Evolutionary conservation across 2,888 invertebrate genomes (phyloP).

Genomic region (Drosophila buzzatii): DNA sequence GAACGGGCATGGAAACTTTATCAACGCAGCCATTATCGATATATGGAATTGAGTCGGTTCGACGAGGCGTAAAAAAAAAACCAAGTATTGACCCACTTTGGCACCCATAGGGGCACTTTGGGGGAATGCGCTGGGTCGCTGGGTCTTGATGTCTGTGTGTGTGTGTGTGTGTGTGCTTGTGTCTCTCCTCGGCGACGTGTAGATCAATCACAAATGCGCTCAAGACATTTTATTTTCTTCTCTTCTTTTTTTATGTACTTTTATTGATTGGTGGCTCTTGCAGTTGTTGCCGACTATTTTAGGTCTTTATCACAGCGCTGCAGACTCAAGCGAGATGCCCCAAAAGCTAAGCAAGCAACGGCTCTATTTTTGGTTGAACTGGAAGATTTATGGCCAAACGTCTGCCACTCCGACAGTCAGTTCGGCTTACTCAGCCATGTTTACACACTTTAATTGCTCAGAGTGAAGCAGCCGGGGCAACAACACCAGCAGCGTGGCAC

Average conservation of each 20-base stretch:
- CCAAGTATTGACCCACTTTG: slow-evolving; percentile 60
- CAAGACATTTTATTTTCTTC: slow-evolving; percentile 32
- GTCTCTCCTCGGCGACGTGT: slow-evolving; percentile 36
- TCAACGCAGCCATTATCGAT: slow-evolving; percentile 58
- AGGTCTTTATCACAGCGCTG: slow-evolving; percentile 31
- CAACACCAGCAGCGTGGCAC: slow-evolving; percentile 44
- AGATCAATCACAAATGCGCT: slow-evolving; percentile 63
- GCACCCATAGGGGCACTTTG: slow-evolving; percentile 6
- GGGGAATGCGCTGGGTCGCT: not conserved
- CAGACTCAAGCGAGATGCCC: slow-evolving; percentile 25
- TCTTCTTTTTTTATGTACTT: slow-evolving; percentile 30
- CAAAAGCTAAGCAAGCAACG: slow-evolving; percentile 14
- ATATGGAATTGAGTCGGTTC: slow-evolving; percentile 13
- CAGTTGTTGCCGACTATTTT: slow-evolving; percentile 35
- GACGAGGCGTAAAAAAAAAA: slow-evolving; percentile 54
- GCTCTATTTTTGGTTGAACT: slow-evolving; percentile 68
- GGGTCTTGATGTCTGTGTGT: not conserved
- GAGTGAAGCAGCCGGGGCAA: slow-evolving; percentile 30
- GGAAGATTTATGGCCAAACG: slow-evolving; percentile 70
- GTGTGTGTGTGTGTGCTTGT: slow-evolving; percentile 10
- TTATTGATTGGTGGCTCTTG: slow-evolving; percentile 42
- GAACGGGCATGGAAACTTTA: slow-evolving; percentile 24
- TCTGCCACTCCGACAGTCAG: slow-evolving; percentile 59
- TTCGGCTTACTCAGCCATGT: slow-evolving; percentile 65
- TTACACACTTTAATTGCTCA: slow-evolving; percentile 74